phyloP scores from a whole-genome alignment of 2,888 invertebrate genomes.

The Cremastinae sp. region DNA sequence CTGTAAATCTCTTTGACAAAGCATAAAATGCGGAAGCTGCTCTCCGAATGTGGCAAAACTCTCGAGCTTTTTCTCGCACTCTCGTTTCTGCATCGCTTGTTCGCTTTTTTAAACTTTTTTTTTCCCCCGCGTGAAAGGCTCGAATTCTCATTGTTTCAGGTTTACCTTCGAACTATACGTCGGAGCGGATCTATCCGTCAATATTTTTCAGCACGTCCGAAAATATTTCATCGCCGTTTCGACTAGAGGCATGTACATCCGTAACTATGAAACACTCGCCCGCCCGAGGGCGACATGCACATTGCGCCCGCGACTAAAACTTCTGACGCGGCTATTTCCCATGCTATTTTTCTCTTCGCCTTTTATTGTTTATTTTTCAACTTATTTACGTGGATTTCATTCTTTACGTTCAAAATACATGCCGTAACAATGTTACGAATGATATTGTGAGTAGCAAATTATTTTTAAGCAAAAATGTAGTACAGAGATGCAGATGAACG shows the following conservation, averaged over 20 bases:
- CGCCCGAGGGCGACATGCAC: too few species aligned
- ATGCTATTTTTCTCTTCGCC: too few species aligned
- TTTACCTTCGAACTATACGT: constrained; percentile 10
- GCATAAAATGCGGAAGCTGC: constrained; percentile 61
- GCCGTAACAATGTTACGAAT: too few species aligned
- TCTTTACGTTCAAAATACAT: too few species aligned
- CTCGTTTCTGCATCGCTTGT: constrained; percentile 37
- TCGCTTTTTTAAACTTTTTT: constrained; percentile 28
- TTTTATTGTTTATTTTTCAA: too few species aligned
- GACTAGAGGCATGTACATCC: neutral
- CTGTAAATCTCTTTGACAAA: constrained; percentile 64
- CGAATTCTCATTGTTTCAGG: constrained; percentile 10
- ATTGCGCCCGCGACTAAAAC: neutral
- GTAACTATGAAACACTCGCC: neutral
- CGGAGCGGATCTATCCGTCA: constrained; percentile 7
- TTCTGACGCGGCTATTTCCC: too few species aligned
- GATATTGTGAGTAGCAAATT: too few species aligned
- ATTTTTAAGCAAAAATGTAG: too few species aligned
- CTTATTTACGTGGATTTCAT: too few species aligned
- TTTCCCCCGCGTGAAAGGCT: too few species aligned
- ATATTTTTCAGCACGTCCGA: constrained; percentile 30
- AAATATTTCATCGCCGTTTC: neutral
- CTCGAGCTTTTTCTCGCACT: constrained; percentile 43
- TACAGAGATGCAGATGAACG: too few species aligned
- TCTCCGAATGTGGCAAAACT: constrained; percentile 46